Evolutionary conservation across 2,113 vertebrate species (phyloP), one percentile per base, ranked within the genome.

Genomic region (Ranitomeya variabilis): DNA sequence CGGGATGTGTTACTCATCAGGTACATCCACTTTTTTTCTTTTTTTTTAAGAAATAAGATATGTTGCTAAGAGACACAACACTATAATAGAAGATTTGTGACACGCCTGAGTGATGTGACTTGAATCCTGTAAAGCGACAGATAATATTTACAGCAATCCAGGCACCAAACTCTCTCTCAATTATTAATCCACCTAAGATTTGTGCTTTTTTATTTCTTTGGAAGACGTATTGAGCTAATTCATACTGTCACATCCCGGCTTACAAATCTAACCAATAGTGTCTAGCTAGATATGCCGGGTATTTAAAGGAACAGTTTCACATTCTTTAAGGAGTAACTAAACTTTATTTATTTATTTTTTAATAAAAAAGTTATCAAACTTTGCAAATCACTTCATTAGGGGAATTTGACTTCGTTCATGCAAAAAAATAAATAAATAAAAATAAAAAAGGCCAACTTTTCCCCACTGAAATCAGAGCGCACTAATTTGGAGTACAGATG

Each of bases 41-140:
- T 45, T 45, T 45, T 45, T 45, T 45, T 2, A 45, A 45, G 37
- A 8, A 52, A 54, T n/a, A 67, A 85, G 73, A 31, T 62, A 85
- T 85, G 83, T 85, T 85, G 83, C 83, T 85, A 85, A 85, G 83
- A 85, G 83, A 85, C 83, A 85, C 60, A 55, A 69, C 83, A 85
- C 66, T 71, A 15, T 85, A 71, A 16, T 31, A 55, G 83, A 71
- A 73, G 64, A 54, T 69, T 73, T 85, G 51, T 85, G 83, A 85
- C 83, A 85, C 52, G 21, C 14, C 55, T 85, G 83, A 85, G 51
- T 85, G 83, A 85, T 69, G 67, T 57, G 60, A 31, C 83, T 84
- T 26, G 45, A 84, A 71, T 69, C 67, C 82, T 85, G 66, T 45
- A 62, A 73, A 74, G 66, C 51, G 67, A 85, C 60, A 57, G 64